Evolutionary conservation across 2,888 invertebrate species (phyloP), one percentile per base, ranked within the genome.

Genomic region (Caradrina clavipalpis): DNA sequence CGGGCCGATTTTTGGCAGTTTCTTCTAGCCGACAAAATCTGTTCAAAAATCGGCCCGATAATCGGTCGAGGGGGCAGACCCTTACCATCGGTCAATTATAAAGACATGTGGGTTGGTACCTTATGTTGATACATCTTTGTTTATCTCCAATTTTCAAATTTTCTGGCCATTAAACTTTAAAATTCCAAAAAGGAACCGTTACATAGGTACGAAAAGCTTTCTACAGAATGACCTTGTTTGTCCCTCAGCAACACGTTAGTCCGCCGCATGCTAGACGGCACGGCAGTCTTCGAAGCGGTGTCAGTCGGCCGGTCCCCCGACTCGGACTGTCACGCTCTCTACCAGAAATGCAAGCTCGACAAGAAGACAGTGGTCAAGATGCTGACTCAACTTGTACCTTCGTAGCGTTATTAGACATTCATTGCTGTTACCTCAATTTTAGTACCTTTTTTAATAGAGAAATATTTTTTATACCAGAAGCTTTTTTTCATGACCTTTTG

Each of bases 191-290:
- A 4, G 4, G 26, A 26, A 26, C 26, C 35, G 35, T 0, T 35
- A 8, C 8, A 35, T 35, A n/a, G n/a, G n/a, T n/a, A 45, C 45
- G 45, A 45, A 10, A 17, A 60, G 0, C 17, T 47, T 60, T 0
- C 21, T 51, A 39, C 51, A 19, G 31, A 45, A 19, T 47, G 2
- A 54, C 6, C 11, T n/a, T 17, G 2, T 42, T 62, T 66, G 50
- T 39, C 11, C 95, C 96, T 58, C 92, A 98, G 98, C 76, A 98
- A 97, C 84, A 96, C 97, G 0, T 88, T 98, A 31, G 96, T 98
- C 17, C 96, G 97, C 11, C 97, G 97, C 62, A 96, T 98, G 94
- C 86, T 98, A 59, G 97, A 97, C 83, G 98, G 98, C 0, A 97
- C 98, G 0, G 96, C 97, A 1, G 95, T 98, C 53, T 97, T 97